A percentile compares a stretch with the other conserved stretches of the same genome.
These are phyloP conservation scores for Hestina assimilis DNA, from an alignment of 1,140 invertebrate species.

Conservation along the genomic window DNA sequence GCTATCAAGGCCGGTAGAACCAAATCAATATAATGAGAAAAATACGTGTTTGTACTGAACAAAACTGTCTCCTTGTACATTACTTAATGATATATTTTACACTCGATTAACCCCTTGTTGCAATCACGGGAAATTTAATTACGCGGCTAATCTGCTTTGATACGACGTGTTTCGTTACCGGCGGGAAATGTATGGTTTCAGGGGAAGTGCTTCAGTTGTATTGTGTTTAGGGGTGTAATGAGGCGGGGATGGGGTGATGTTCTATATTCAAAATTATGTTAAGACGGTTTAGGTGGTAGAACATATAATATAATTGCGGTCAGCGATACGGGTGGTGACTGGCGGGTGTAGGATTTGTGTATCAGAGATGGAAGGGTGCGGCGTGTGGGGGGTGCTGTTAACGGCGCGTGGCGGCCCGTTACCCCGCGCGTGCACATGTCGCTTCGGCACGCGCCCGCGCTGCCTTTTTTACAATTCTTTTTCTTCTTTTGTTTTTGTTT, in stretches of 20 bases:
- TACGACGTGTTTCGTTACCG: constrained; percentile 63
- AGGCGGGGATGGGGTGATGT: constrained; percentile 27
- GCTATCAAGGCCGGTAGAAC: too few relatives aligned
- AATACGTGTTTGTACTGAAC: too few relatives aligned
- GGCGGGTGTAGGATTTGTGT: constrained; percentile 3
- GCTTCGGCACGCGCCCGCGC: constrained; percentile 69
- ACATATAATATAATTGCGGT: not conserved
- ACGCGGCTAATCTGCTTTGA: constrained; percentile 70
- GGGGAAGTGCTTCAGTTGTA: constrained; percentile 61
- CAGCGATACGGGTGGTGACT: not conserved
- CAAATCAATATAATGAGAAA: too few relatives aligned
- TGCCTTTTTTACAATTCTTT: constrained; percentile 67
- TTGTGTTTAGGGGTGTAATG: constrained; percentile 15
- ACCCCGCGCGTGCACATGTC: constrained; percentile 71
- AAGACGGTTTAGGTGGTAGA: not conserved
- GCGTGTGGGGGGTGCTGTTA: constrained; percentile 34
- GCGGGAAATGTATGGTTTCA: constrained; percentile 64
- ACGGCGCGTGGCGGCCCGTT: constrained; percentile 64
- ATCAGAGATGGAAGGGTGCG: constrained; percentile 1
- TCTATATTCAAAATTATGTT: constrained; percentile 28
- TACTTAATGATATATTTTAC: constrained; percentile 48
- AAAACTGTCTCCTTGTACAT: too few relatives aligned
- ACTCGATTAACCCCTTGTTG: constrained; percentile 64
- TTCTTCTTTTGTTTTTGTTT: constrained; percentile 60
- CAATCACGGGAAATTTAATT: constrained; percentile 76